These are phyloP conservation scores for Melanotaenia duboulayi DNA, from an alignment of 2,113 vertebrate genomes.

Conservation along the genomic window DNA sequence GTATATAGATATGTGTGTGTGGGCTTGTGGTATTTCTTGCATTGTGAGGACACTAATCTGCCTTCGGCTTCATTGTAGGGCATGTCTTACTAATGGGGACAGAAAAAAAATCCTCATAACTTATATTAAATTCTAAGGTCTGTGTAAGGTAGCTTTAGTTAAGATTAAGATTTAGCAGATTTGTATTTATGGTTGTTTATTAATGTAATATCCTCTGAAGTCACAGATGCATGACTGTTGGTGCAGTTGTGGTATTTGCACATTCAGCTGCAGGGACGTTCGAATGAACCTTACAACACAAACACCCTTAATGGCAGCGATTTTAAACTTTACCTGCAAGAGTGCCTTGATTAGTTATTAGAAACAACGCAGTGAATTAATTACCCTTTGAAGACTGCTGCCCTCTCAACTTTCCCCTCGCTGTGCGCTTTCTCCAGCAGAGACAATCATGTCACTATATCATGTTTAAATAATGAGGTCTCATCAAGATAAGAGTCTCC, in stretches of 20 bases:
- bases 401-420: constrained; percentile 39
- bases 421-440: constrained; percentile 7
- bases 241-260: constrained; percentile 28
- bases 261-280: constrained; percentile 24
- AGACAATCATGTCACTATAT: constrained; percentile 40
- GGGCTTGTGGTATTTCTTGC: constrained; percentile 3
- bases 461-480: constrained; percentile 52
- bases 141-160: background rate
- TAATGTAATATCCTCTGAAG: background rate
- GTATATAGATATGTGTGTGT: constrained; percentile 11
- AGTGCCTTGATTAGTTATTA: constrained; percentile 68
- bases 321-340: constrained; percentile 69
- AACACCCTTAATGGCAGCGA: constrained; percentile 59
- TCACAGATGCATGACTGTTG: constrained; percentile 6
- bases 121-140: background rate
- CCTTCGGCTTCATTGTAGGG: background rate
- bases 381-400: constrained; percentile 57
- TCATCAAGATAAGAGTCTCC: constrained; percentile 33
- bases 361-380: constrained; percentile 71
- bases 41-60: background rate
- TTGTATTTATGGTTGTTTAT: background rate
- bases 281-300: constrained; percentile 61
- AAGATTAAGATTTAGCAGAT: background rate
- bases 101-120: background rate
- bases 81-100: background rate